Base-by-base conservation (phyloP, 2,888 invertebrate species). In the Actias luna region DNA sequence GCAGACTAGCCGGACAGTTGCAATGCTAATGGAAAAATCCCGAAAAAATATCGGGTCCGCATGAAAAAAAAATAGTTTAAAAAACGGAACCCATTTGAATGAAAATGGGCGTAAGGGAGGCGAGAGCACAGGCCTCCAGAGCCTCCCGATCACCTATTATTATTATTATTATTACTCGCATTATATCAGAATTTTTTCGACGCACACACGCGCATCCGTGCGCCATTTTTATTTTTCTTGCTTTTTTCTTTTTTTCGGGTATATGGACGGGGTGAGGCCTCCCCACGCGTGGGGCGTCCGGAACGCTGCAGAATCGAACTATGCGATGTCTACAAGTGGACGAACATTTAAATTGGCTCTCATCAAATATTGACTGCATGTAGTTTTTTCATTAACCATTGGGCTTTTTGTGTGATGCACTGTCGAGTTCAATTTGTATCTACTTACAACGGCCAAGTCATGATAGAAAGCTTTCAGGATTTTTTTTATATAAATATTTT, bases 311-410 rank as follows among this genome's bases (percentile, higher is more conserved):
- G 79, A 75, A 78, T 82, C 83, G 87, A 90, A 92, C 92, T 91
- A 90, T 89, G 82, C 90, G 88, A 89, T 91, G 91, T 92, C 92
- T 92, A 92, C 92, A 92, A 92, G 92, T 90, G 92, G 88, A 86
- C 87, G 89, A 89, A 88, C 91, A 89, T 90, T 90, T 89, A 91
- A 92, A 92, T 92, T 92, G 92, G 89, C 89, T 87, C 91, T 91
- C 91, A 92, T 92, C 92, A 92, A 90, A 91, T 91, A 92, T 92
- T 92, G 91, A 89, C 88, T 88, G 87, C 86, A 80, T 90, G 89
- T 91, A 89, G 89, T 90, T 90, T 91, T 91, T 92, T 89, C 88
- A 91, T 89, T 90, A 90, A 82, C 88, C 85, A 82, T 80, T 82
- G 77, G 76, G 78, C 79, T 85, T 91, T 91, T 89, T 88, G 85